Evolutionary conservation across 2,113 vertebrate species (phyloP).

Genomic region (Elaphurus davidianus): DNA sequence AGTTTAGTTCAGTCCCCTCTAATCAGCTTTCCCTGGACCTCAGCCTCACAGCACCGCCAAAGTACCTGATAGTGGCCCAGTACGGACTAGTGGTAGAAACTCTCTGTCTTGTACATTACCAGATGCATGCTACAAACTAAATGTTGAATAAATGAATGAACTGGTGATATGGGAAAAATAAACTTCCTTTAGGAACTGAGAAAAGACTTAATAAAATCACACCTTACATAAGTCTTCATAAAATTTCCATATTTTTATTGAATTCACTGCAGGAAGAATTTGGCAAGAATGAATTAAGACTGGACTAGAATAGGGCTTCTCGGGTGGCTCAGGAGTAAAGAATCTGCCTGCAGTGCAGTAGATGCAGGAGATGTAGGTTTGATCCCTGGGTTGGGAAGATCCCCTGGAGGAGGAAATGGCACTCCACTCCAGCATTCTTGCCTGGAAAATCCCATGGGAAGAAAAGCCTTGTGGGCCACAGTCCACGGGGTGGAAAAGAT

Average conservation of each 20-base stretch:
- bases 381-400: neutral
- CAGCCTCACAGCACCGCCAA: accelerated
- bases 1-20: neutral
- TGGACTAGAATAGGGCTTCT: neutral
- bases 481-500: neutral
- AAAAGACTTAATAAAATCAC: neutral
- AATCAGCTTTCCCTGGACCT: neutral
- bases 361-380: neutral
- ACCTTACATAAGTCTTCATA: neutral
- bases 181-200: neutral
- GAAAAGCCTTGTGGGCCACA: neutral
- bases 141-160: neutral
- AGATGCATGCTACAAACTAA: neutral
- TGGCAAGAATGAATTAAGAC: neutral
- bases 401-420: neutral
- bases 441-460: neutral
- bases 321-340: neutral
- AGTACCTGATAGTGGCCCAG: no score
- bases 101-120: neutral
- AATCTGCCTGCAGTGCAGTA: neutral
- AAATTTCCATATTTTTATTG: neutral
- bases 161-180: neutral
- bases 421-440: neutral
- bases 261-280: neutral
- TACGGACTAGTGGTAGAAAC: neutral